Evolutionary conservation across 2,113 vertebrate genomes (phyloP), one percentile per base, ranked within the genome.

Genomic region (Oreochromis aureus): DNA sequence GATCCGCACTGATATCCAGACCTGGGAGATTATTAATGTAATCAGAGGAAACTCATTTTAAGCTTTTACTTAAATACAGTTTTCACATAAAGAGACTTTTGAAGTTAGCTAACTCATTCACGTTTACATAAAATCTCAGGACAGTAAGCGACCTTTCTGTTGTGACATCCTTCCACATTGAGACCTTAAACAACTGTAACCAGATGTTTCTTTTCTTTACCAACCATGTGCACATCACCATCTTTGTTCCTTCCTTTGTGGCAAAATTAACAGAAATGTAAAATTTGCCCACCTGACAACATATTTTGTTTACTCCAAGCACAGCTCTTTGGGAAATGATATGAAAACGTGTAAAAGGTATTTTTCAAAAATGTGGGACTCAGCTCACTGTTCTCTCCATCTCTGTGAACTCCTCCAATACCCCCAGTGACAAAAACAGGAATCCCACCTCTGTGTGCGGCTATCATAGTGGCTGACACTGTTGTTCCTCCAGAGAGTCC

Each of bases 1-100:
- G 94, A 90, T 98, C 98, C 36, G 98, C 97, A 51, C 98, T 98
- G 92, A 98, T 93, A 93, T 98, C 98, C 94, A 98, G 92, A 93
- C 95, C 98, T 98, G 94, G 11, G 94, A 83, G 24, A 80, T 89
- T 19, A 46, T 80, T 9, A 32, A 61, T 53, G n/a, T 51, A 78
- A 36, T 61, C 41, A 32, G 16, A n/a, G 4, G 5, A 44, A 76
- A 7, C 10, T 39, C 13, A 80, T 36, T 6, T 6, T 71, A 32
- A 76, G 10, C 4, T n/a, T 71, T 81, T 19, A 13, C 4, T 51
- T 39, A 32, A 30, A 5, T 80, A 30, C 6, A 24, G 18, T 63
- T 59, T 8, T 27, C 5, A 56, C 13, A 58, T 22, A 19, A 51
- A 8, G 10, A 24, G 2, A 34, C 73, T n/a, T 53, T 8, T 24